These are phyloP conservation scores for Apostichopus japonicus DNA, from an alignment of 35 echinoderm and acorn worm species.

Conservation along the genomic window DNA sequence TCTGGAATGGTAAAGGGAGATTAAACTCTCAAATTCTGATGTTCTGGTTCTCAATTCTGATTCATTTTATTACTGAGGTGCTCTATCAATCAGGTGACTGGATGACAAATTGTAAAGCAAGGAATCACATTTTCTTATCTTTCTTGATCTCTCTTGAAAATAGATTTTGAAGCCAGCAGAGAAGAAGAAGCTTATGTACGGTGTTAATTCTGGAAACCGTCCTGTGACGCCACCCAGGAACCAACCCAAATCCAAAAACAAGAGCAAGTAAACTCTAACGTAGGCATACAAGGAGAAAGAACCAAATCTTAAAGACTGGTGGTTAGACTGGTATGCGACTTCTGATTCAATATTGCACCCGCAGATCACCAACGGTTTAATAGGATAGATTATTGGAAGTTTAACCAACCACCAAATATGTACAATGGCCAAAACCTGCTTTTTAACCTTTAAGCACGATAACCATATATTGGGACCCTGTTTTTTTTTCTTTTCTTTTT, in stretches of 20 bases:
- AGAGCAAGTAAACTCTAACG: slow-evolving; percentile 63
- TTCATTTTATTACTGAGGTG: too few species aligned
- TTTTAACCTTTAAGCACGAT: neutral
- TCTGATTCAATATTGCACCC: neutral
- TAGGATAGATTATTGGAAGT: neutral
- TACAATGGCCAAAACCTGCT: neutral
- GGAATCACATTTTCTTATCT: too few species aligned
- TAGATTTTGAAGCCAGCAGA: slow-evolving; percentile 99
- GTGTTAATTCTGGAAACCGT: slow-evolving; percentile 71
- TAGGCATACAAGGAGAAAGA: neutral
- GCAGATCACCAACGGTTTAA: neutral
- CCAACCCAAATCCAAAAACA: slow-evolving; percentile 69
- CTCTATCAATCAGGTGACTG: too few species aligned
- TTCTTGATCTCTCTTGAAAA: neutral
- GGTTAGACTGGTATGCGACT: neutral
- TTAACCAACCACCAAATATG: neutral
- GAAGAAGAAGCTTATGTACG: slow-evolving; percentile 91
- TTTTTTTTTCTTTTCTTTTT: too few species aligned
- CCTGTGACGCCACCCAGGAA: slow-evolving; percentile 86
- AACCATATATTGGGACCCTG: neutral
- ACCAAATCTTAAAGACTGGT: neutral
- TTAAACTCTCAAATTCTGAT: too few species aligned
- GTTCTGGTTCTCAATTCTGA: too few species aligned
- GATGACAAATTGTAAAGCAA: too few species aligned
- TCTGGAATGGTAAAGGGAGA: too few species aligned